Conservation (phyloP, 2,797 vertebrate genomes). For the Allobates femoralis region DNA sequence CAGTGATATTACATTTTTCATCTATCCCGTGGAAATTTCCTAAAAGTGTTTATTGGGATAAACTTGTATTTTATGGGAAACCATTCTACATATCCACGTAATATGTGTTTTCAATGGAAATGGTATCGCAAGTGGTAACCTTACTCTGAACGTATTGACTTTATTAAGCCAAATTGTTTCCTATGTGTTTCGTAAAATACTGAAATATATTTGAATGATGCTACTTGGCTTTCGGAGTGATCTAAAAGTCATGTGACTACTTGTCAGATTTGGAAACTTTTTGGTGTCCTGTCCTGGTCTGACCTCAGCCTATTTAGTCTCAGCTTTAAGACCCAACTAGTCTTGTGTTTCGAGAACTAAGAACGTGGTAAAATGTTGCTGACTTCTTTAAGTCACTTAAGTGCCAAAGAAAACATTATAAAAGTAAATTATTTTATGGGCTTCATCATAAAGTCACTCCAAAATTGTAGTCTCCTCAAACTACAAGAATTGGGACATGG, state of each 20-base stretch:
- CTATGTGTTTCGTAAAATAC: not conserved
- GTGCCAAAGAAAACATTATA: not conserved
- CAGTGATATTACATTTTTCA: too few relatives aligned
- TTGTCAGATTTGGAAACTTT: not conserved
- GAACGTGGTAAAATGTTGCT: not conserved
- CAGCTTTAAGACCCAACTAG: too few relatives aligned
- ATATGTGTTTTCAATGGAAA: too few relatives aligned
- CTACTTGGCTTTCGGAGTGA: not conserved
- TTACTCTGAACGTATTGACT: too few relatives aligned
- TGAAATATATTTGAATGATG: not conserved
- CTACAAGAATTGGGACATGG: not conserved
- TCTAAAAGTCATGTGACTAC: not conserved
- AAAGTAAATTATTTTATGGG: conserved; percentile 3
- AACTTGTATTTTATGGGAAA: too few relatives aligned
- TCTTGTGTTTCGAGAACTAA: not conserved
- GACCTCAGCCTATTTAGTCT: not conserved
- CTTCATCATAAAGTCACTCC: not conserved
- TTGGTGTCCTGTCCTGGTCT: not conserved
- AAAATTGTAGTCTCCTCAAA: not conserved
- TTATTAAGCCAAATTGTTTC: not conserved
- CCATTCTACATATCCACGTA: too few relatives aligned
- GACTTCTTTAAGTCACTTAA: not conserved
- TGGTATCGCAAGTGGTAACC: too few relatives aligned
- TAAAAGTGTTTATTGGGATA: too few relatives aligned
- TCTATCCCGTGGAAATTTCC: too few relatives aligned